Conservation (phyloP, 2,113 vertebrate species). For the Heterotis niloticus region DNA sequence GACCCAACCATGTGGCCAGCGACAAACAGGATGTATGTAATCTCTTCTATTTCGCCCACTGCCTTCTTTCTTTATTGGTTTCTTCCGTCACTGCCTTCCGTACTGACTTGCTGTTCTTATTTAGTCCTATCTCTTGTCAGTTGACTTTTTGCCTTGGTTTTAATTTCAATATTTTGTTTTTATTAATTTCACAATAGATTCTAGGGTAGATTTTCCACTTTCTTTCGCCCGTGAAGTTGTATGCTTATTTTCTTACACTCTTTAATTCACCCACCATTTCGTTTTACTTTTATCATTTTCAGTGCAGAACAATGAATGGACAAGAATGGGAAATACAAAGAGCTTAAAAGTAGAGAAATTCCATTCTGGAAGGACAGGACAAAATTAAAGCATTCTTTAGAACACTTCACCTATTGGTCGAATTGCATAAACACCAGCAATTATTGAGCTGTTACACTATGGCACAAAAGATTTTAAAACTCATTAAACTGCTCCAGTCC, state of each 20-base stretch:
- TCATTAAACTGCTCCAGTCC: neutral
- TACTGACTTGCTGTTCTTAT: slow-evolving; percentile 36
- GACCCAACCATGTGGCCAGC: slow-evolving; percentile 59
- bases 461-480: neutral
- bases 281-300: slow-evolving; percentile 18
- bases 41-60: slow-evolving; percentile 61
- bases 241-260: slow-evolving; percentile 17
- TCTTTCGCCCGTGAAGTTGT: slow-evolving; percentile 16
- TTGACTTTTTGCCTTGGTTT: slow-evolving; percentile 17
- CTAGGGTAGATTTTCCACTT: slow-evolving; percentile 15
- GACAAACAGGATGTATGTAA: slow-evolving; percentile 90
- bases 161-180: slow-evolving; percentile 1
- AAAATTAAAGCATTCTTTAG: neutral
- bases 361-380: neutral
- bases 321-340: too few species aligned
- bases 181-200: slow-evolving; percentile 2
- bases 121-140: slow-evolving; percentile 2
- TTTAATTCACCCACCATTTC: slow-evolving; percentile 14
- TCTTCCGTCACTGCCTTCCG: slow-evolving; percentile 38
- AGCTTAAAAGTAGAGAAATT: neutral
- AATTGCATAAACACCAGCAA: neutral
- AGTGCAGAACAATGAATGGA: neutral
- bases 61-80: slow-evolving; percentile 40
- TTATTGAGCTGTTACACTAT: neutral
- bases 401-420: neutral